Percentiles rank a stretch among this genome's conserved stretches.
phyloP scores from a whole-genome alignment of 2,113 vertebrate species.

The Phainopepla nitens region DNA sequence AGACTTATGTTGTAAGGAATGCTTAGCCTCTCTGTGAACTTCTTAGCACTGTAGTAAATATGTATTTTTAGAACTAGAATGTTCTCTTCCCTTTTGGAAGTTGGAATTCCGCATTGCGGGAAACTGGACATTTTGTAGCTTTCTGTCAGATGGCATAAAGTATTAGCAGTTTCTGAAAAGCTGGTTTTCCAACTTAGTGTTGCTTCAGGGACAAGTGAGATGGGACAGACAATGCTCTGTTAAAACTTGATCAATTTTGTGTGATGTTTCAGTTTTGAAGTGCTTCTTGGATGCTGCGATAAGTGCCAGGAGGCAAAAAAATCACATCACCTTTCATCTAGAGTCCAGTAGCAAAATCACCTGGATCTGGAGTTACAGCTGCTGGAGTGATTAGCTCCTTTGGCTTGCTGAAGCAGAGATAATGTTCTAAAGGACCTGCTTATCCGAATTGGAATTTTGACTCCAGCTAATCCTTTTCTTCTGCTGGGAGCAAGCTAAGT shows the following conservation, averaged over 20 bases:
- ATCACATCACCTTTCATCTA: neutral
- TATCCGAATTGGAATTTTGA: conserved; percentile 42
- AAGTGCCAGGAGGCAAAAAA: neutral
- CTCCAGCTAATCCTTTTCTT: conserved; percentile 48
- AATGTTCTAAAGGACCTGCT: conserved; percentile 35
- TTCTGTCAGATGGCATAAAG: neutral
- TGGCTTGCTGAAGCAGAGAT: conserved; percentile 27
- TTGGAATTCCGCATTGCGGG: neutral
- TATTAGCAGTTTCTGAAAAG: neutral
- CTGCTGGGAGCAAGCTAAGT: neutral
- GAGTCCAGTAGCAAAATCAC: neutral
- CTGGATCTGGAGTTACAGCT: neutral
- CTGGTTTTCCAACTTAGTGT: neutral
- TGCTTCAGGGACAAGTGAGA: neutral
- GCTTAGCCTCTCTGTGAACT: conserved; percentile 26
- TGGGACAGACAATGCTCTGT: neutral
- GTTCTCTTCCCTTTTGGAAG: neutral
- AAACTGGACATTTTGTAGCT: neutral
- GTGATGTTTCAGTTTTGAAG: neutral
- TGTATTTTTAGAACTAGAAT: neutral
- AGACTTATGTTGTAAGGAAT: conserved; percentile 1
- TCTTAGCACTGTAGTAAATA: neutral
- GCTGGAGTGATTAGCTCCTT: conserved; percentile 21
- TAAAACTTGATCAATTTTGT: neutral
- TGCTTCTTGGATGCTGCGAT: neutral